Base-by-base conservation (phyloP, 2,797 vertebrate genomes). In the Poeciliopsis turneri region DNA sequence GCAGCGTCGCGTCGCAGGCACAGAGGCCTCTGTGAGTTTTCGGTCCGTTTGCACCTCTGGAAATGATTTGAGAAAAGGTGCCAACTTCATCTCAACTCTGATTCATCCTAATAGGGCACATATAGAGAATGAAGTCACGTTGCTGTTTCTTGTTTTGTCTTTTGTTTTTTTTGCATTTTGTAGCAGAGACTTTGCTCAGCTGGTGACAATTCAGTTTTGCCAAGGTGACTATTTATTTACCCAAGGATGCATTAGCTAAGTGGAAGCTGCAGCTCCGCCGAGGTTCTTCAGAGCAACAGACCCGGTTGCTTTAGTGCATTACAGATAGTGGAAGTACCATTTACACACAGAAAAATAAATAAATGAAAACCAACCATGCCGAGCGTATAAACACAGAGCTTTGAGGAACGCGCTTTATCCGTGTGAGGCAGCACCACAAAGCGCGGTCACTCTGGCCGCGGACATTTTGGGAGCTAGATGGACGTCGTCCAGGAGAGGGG, bases 181-280 rank as follows among this genome's bases (percentile, higher is more conserved):
- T 64, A 78, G 84, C 73, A 61, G 51, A 80, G 85, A 82, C 85
- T 68, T 43, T 25, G 51, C 8, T 53, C 23, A 77, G 72, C 89
- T 76, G 70, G 72, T 20, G n/a, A 74, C 13, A 51, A 78, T 75
- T 84, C 43, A 53, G 78, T 80, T 82, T 75, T 69, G 71, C 73
- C 74, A 84, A 87, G 80, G 84, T 80, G 74, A 80, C 74, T 57
- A 55, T 72, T 81, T 10, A 71, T 74, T 82, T 77, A 70, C 72
- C 84, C 74, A 89, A 89, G 72, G 80, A 86, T 83, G 78, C 80
- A 80, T 79, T 9, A 87, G 76, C n/a, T 59, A 28, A 73, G n/a
- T 74, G 80, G 47, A 84, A 83, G 53, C 23, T 79, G 57, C 74
- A 20, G 59, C 59, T 33, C 13, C 0, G 57, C 30, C 16, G 5